phyloP scores from a whole-genome alignment of 1,140 invertebrate genomes.

The Drosophila kanapiae region DNA sequence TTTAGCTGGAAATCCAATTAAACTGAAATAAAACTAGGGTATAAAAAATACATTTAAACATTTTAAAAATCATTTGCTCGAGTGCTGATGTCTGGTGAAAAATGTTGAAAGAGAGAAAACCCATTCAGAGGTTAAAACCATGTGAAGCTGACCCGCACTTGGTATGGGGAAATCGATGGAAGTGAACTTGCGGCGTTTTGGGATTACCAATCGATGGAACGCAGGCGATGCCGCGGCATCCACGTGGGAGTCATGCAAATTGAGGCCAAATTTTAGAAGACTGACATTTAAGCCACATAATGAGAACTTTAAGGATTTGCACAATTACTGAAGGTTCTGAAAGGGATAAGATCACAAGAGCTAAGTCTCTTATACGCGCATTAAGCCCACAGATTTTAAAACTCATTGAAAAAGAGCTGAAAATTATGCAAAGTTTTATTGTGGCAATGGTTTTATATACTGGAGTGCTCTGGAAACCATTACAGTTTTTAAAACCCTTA shows the following conservation, averaged over 20 bases:
- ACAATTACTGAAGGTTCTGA: not conserved
- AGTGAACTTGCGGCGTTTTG: slow-evolving; percentile 33
- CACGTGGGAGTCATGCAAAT: not conserved
- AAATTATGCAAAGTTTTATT: too few relatives aligned
- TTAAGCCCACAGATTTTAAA: not conserved
- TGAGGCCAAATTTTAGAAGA: not conserved
- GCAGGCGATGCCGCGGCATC: slow-evolving; percentile 14
- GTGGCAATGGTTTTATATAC: too few relatives aligned
- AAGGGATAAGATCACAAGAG: not conserved
- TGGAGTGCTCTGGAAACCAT: too few relatives aligned
- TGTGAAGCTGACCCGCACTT: not conserved
- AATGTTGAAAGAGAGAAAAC: not conserved
- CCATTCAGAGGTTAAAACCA: slow-evolving; percentile 1
- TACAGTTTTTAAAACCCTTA: too few relatives aligned
- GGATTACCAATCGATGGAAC: slow-evolving; percentile 45
- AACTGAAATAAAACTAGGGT: not conserved
- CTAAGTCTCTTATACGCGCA: too few relatives aligned
- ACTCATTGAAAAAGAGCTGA: too few relatives aligned
- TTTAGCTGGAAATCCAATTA: not conserved
- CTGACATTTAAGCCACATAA: not conserved
- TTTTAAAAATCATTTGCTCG: not conserved
- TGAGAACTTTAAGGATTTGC: not conserved
- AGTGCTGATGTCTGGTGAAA: not conserved
- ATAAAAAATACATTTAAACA: not conserved
- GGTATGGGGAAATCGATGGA: slow-evolving; percentile 31